Evolutionary conservation across 2,888 invertebrate genomes (phyloP), one percentile per base, ranked within the genome.

Genomic region (Liposcelis brunnea): DNA sequence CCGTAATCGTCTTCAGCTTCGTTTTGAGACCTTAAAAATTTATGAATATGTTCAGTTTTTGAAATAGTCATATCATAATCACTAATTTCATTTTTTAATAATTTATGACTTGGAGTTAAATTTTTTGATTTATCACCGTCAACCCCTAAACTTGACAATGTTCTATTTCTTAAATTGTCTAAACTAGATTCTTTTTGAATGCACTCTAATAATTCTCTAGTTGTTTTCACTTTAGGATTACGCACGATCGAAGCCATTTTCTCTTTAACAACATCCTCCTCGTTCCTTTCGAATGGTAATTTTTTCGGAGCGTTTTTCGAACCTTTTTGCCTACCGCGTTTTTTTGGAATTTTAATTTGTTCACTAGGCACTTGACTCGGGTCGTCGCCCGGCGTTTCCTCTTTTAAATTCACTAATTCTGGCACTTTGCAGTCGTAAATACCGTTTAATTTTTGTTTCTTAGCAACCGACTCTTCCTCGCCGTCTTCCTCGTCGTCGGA

Each of bases 191-290:
- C 58, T 44, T 60, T 63, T 62, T 79, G 78, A 54, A 86, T 69
- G 61, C 82, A 79, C 45, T 80, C 82, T 48, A 87, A 66, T 46
- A 89, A 64, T 61, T 89, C 84, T 58, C 82, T 77, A 1, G 87
- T 89, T 19, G 80, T 81, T 62, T 80, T 80, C 40, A 80, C 69
- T 56, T 74, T 73, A 15, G 74, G 72, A 56, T 72, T 71, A 37
- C 74, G 62, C 19, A 68, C 66, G 50, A 71, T 70, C 52, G 72
- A 70, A 35, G 73, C 72, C 55, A 74, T 61, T 56, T 74, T 74
- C 51, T 66, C 69, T 31, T 64, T 66, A 50, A 70, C 64, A 14
- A 66, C 66, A 51, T 72, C 70, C 52, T 72, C 71, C 1, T 71
- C 70, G 40, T 59, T 58, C 48, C 61, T 62, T 46, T 70, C 69